Evolutionary conservation across 1,140 invertebrate species (phyloP).

Genomic region (Drepana arcuata): DNA sequence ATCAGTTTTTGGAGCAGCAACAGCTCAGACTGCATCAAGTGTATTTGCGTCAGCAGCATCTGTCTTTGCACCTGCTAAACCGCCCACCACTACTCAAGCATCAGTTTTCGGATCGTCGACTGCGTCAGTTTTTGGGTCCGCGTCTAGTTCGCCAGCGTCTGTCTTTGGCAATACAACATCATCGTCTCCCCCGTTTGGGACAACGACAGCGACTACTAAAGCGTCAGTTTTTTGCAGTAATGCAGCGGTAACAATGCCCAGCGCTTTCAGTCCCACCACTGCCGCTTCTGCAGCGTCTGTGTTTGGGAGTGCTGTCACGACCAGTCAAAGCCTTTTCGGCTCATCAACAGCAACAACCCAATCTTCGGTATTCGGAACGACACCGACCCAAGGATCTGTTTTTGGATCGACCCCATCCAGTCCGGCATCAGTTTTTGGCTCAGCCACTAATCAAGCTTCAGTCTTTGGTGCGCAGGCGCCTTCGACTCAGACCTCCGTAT

Average conservation of each 20-base stretch:
- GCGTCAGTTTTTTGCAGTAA: conserved; percentile 13
- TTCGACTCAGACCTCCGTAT: conserved; percentile 23
- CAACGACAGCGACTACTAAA: conserved; percentile 17
- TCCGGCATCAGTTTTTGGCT: conserved; percentile 26
- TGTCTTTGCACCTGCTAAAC: conserved; percentile 17
- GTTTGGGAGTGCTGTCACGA: too few species aligned
- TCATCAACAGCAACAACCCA: conserved; percentile 14
- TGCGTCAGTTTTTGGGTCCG: conserved; percentile 9
- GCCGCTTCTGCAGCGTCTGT: conserved; percentile 8
- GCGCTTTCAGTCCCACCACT: conserved; percentile 13
- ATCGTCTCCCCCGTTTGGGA: conserved; percentile 23
- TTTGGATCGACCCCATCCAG: conserved; percentile 16
- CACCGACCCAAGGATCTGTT: conserved; percentile 16
- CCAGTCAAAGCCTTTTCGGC: conserved; percentile 12
- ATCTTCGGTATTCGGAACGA: conserved; percentile 25
- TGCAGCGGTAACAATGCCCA: conserved; percentile 9
- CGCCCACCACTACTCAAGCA: conserved; percentile 10
- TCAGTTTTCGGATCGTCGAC: conserved; percentile 16
- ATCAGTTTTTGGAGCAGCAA: conserved; percentile 6
- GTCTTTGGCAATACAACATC: conserved; percentile 18
- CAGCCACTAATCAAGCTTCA: conserved; percentile 13
- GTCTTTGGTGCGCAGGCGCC: conserved; percentile 23
- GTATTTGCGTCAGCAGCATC: conserved; percentile 3
- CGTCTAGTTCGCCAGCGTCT: conserved; percentile 11
- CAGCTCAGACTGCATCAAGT: background rate